Conservation (phyloP, 92 coral and sea anemone genomes). For the Meandrina meandrites region DNA sequence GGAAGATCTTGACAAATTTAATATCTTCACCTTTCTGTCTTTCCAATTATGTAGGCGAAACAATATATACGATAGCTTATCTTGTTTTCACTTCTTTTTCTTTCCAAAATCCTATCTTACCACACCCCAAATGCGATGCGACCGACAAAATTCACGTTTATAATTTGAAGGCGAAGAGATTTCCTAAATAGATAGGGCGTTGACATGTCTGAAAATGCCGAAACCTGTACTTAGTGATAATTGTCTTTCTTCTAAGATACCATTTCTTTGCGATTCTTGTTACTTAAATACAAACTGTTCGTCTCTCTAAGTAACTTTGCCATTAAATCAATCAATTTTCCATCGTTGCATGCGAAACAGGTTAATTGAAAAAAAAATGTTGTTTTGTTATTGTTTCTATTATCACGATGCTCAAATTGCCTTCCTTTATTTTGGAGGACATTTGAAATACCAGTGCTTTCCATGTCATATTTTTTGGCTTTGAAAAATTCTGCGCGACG, state of each 20-base stretch:
- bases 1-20: slow-evolving; percentile 41
- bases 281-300: neutral
- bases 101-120: slow-evolving; percentile 22
- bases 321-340: slow-evolving; percentile 23
- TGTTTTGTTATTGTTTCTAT: neutral
- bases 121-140: slow-evolving; percentile 26
- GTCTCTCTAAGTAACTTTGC: neutral
- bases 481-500: neutral
- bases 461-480: neutral
- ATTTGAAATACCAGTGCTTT: slow-evolving; percentile 2
- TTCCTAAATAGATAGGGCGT: neutral
- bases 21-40: slow-evolving; percentile 31
- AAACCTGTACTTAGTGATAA: slow-evolving; percentile 1
- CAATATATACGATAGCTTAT: slow-evolving; percentile 30
- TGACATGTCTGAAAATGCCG: neutral
- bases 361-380: slow-evolving; percentile 19
- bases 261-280: neutral
- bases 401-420: neutral
- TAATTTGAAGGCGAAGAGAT: slow-evolving; percentile 24
- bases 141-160: slow-evolving; percentile 24
- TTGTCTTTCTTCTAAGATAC: neutral
- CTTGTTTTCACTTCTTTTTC: slow-evolving; percentile 9
- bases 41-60: slow-evolving; percentile 31
- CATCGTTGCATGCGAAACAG: slow-evolving; percentile 6
- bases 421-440: neutral